Evolutionary conservation across 1,140 invertebrate genomes (phyloP).

Genomic region (Apis laboriosa): DNA sequence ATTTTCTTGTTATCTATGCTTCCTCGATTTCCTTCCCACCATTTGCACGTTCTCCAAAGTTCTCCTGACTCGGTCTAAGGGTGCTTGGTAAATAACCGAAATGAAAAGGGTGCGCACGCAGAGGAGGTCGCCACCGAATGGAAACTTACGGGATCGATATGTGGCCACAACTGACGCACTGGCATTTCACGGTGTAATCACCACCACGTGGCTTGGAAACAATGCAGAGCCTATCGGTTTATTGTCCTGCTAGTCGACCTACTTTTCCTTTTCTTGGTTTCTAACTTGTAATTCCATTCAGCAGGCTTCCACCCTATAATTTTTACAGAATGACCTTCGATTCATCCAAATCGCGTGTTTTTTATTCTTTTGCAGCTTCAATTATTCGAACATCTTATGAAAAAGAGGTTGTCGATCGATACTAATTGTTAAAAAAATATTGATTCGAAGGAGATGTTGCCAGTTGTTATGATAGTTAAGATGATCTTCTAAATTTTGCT

Average conservation of each 20-base stretch:
- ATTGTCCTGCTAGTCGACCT: conserved; percentile 45
- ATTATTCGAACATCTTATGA: not conserved
- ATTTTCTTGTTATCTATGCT: not conserved
- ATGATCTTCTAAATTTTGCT: not conserved
- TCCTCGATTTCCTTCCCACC: conserved; percentile 27
- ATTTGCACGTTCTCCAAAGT: conserved; percentile 48
- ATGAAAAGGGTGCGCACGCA: conserved; percentile 67
- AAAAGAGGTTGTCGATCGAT: not conserved
- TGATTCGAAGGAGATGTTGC: not conserved
- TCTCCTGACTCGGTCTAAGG: conserved; percentile 42
- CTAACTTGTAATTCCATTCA: not conserved
- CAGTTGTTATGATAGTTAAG: not conserved
- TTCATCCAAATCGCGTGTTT: not conserved
- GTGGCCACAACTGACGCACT: conserved; percentile 44
- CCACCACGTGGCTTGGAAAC: conserved; percentile 51
- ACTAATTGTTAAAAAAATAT: not conserved
- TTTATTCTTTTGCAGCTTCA: not conserved
- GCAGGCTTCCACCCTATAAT: not conserved
- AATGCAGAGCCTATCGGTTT: conserved; percentile 37
- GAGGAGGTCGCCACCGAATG: conserved; percentile 66
- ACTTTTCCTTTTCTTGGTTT: conserved; percentile 10
- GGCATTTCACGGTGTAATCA: conserved; percentile 53
- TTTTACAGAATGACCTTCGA: not conserved
- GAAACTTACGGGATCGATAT: conserved; percentile 77
- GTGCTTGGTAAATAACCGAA: conserved; percentile 54